Evolutionary conservation across 1,140 invertebrate genomes (phyloP), one percentile per base, ranked within the genome.

Genomic region (Camponotus floridanus): DNA sequence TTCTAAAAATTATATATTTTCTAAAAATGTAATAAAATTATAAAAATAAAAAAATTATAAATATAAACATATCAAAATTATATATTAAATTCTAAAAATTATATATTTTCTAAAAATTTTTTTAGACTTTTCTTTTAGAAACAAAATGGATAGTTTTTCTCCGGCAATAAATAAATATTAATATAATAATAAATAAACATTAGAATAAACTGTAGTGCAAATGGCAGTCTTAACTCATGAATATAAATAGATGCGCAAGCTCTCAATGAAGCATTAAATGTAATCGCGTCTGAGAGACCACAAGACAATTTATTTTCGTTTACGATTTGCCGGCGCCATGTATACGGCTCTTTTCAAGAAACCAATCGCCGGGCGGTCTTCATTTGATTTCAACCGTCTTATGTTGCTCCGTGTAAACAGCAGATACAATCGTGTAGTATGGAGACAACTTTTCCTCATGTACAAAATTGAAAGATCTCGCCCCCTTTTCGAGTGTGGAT

Each of bases 381-480:
- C 68, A 83, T 74, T 83, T 74, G 79, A 83, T 83, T 83, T 18
- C 68, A 13, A 15, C 18, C 67, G 55, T 73, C 79, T 62, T 48
- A 74, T 74, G 68, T 83, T 48, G 48, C n/a, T 18, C n/a, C 55
- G 55, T 74, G 68, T 83, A 83, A 83, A 83, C 68, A 83, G 39
- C 39, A 39, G 57, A 61, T 21, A 42, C 39, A 48, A 74, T 83
- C 79, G n/a, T 73, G 79, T 45, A 55, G 70, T 18, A 36, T 26
- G 45, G 74, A 48, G 67, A 70, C 64, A 62, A 81, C 65, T 86
- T 79, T 86, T 86, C 73, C 74, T 65, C 59, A 9, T 85, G 81
- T 76, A 85, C 81, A 85, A 79, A 86, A 86, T 86, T 83, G 85
- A 86, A 86, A 86, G 79, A 83, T 83, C 85, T 65, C 67, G 33